A percentile compares a stretch with the other conserved stretches of the same genome.
Evolutionary conservation across 2,888 invertebrate genomes (phyloP).

Genomic region (Deilephila elpenor): DNA sequence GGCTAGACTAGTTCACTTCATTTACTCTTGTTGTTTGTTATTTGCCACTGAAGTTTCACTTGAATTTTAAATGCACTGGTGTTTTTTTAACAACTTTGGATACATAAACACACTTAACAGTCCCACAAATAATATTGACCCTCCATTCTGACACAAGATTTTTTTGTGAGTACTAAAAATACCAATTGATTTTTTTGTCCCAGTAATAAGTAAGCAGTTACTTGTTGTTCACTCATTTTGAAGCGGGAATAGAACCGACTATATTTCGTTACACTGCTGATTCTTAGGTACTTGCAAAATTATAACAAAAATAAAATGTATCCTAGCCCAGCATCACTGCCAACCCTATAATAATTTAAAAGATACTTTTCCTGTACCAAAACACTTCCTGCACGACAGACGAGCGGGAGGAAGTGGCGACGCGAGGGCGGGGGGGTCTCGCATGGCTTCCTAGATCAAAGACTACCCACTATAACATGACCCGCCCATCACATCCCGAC

Average conservation of each 20-base stretch:
- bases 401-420: background rate
- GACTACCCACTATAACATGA: conserved; percentile 14
- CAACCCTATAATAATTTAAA: conserved; percentile 26
- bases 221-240: no score
- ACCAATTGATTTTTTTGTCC: no score
- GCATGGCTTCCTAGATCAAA: conserved; percentile 26
- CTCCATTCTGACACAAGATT: no score
- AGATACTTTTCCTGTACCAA: conserved; percentile 27
- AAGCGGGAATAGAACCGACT: no score
- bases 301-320: no score
- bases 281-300: no score
- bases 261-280: no score
- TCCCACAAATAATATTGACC: no score
- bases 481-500: conserved; percentile 14
- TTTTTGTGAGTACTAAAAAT: no score
- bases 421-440: conserved; percentile 11
- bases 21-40: background rate
- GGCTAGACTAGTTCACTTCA: background rate
- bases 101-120: background rate
- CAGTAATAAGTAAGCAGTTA: no score
- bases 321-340: background rate
- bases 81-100: background rate
- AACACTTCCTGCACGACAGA: conserved; percentile 19
- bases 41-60: background rate
- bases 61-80: background rate